A percentile compares a stretch with the other conserved stretches of the same genome.
Evolutionary conservation across 2,888 invertebrate genomes (phyloP).

Genomic region (Furcula furcula): DNA sequence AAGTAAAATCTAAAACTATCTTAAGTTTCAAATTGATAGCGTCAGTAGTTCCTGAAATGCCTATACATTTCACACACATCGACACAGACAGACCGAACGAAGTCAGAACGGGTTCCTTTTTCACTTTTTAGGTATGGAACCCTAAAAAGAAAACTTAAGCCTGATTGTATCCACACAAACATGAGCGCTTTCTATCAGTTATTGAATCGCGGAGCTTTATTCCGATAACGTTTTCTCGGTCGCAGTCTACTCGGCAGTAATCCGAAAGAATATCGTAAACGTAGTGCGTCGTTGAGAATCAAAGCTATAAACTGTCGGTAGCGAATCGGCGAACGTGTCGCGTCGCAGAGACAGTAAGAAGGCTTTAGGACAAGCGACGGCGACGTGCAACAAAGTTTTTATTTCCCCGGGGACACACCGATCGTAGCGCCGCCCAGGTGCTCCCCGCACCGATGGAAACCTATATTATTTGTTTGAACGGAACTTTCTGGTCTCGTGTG

Average conservation of each 20-base stretch:
- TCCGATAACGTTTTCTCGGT: constrained; percentile 39
- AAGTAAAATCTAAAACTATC: too few relatives aligned
- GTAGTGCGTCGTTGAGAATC: constrained; percentile 71
- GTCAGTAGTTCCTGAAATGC: too few relatives aligned
- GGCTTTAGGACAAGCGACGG: constrained; percentile 79
- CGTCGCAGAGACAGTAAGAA: constrained; percentile 68
- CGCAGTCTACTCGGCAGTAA: constrained; percentile 57
- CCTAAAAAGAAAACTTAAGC: too few relatives aligned
- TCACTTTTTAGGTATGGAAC: too few relatives aligned
- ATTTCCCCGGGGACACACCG: constrained; percentile 79
- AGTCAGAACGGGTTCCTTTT: too few relatives aligned
- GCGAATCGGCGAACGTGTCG: constrained; percentile 74
- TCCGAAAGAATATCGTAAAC: constrained; percentile 75
- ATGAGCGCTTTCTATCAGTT: constrained; percentile 23
- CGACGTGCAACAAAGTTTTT: constrained; percentile 81
- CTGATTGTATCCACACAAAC: constrained; percentile 14
- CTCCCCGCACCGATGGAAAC: constrained; percentile 71
- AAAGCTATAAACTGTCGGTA: constrained; percentile 73
- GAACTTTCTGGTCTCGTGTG: constrained; percentile 78
- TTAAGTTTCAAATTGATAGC: too few relatives aligned
- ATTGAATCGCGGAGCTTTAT: constrained; percentile 27
- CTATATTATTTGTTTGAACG: constrained; percentile 80
- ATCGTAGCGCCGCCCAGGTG: constrained; percentile 79
- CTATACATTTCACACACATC: too few relatives aligned
- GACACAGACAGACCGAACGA: too few relatives aligned